A percentile compares a stretch with the other conserved stretches of the same genome.
phyloP scores from a whole-genome alignment of 1,140 invertebrate species.

The Trichomalopsis sarcophagae region DNA sequence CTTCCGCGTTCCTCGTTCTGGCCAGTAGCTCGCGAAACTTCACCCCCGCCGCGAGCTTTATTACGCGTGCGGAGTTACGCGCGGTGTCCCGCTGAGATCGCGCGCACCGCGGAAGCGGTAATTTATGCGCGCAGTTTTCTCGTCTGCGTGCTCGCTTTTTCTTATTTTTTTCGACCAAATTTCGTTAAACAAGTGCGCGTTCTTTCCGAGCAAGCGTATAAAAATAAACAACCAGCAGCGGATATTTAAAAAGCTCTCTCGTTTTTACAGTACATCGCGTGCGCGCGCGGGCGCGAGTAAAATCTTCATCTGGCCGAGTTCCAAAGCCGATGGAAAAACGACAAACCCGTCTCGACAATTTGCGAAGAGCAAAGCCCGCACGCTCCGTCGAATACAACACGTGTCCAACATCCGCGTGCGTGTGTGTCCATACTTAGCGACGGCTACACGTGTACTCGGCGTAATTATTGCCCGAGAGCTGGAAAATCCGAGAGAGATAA shows the following conservation, averaged over 20 bases:
- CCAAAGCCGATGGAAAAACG: not conserved
- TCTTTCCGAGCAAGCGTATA: too few relatives aligned
- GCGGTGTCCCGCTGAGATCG: not conserved
- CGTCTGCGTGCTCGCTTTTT: too few relatives aligned
- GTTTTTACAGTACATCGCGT: not conserved
- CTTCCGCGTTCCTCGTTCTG: too few relatives aligned
- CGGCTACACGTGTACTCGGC: slow-evolving; percentile 24
- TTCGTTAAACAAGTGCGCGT: too few relatives aligned
- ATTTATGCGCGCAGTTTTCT: not conserved
- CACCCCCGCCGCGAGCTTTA: too few relatives aligned
- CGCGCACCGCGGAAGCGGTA: not conserved
- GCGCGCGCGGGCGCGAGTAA: not conserved
- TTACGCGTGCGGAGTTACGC: too few relatives aligned
- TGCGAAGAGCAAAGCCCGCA: not conserved
- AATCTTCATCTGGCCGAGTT: not conserved
- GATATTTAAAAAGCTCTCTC: too few relatives aligned
- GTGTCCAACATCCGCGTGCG: not conserved
- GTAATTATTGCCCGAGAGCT: slow-evolving; percentile 35
- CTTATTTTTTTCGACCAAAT: not conserved
- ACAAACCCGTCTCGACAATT: not conserved
- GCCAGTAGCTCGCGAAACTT: not conserved
- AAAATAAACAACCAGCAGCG: too few relatives aligned
- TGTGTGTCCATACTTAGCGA: not conserved
- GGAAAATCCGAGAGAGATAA: slow-evolving; percentile 41
- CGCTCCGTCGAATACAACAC: not conserved